Percentiles rank a stretch among this genome's conserved stretches.
Conservation (phyloP, 2,113 vertebrate genomes). For the Forbesichthys agassizii region DNA sequence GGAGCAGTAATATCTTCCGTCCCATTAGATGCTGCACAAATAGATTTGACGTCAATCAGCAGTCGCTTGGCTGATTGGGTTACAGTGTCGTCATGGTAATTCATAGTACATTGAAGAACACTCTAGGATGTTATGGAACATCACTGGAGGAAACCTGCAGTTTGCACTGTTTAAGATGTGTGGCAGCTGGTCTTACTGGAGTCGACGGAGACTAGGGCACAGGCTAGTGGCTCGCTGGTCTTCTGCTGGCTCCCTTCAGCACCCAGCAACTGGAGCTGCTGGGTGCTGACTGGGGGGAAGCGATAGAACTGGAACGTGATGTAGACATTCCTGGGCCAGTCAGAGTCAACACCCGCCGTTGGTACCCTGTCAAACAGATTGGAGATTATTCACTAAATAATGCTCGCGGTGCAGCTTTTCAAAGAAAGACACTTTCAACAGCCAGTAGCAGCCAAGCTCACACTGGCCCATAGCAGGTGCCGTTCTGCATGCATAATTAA, state of each 20-base stretch:
- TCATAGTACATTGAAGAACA: slow-evolving; percentile 13
- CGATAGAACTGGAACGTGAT: slow-evolving; percentile 97
- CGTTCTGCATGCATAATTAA: neutral
- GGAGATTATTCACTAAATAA: neutral
- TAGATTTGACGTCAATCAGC: slow-evolving; percentile 64
- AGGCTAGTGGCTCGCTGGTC: slow-evolving; percentile 23
- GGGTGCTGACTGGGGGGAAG: slow-evolving; percentile 82
- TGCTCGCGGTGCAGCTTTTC: neutral
- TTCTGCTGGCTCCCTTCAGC: neutral
- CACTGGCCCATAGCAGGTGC: neutral
- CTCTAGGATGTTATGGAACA: slow-evolving; percentile 28
- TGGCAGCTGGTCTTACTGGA: slow-evolving; percentile 70
- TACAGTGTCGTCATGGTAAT: slow-evolving; percentile 23
- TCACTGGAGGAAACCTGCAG: neutral
- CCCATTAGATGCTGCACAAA: slow-evolving; percentile 65
- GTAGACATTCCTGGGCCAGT: slow-evolving; percentile 81
- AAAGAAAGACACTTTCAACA: neutral
- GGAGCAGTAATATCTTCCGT: slow-evolving; percentile 67
- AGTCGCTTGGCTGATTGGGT: slow-evolving; percentile 44
- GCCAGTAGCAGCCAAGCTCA: neutral
- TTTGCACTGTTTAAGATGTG: slow-evolving; percentile 21
- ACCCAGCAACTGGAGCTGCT: slow-evolving; percentile 80
- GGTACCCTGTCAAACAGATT: slow-evolving; percentile 68
- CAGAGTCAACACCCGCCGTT: slow-evolving; percentile 26
- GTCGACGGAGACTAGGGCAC: slow-evolving; percentile 71